These are phyloP conservation scores for Leptodactylus fuscus DNA, from an alignment of 2,113 vertebrate genomes.

Conservation along the genomic window DNA sequence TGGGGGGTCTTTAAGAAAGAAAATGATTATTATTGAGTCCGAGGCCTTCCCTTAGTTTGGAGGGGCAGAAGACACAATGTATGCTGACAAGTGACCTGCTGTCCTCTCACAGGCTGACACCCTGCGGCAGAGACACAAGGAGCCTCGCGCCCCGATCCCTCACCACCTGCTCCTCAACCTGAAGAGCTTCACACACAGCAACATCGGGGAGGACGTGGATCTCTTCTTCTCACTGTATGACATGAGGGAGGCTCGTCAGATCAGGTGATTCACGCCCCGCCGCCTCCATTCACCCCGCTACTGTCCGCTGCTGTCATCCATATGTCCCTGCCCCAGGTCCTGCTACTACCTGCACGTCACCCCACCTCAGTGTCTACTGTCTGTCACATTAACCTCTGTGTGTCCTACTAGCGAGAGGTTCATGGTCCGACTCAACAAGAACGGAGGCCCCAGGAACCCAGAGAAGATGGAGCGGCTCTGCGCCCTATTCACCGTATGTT, in stretches of 20 bases:
- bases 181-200: conserved; percentile 98
- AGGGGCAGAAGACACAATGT: neutral
- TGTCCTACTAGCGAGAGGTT: conserved; percentile 85
- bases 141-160: conserved; percentile 87
- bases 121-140: conserved; percentile 86
- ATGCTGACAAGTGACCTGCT: conserved; percentile 13
- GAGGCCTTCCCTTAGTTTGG: too few species aligned
- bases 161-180: conserved; percentile 96
- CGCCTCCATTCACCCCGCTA: too few species aligned
- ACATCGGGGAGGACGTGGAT: conserved; percentile 94
- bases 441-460: conserved; percentile 92
- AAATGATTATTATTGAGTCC: too few species aligned
- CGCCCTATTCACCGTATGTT: conserved; percentile 91
- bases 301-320: neutral
- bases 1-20: too few species aligned
- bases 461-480: conserved; percentile 95
- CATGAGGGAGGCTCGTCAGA: conserved; percentile 92
- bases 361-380: neutral
- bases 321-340: neutral
- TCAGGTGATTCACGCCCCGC: conserved; percentile 81
- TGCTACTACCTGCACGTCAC: neutral
- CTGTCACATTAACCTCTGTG: neutral
- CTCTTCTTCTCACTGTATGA: conserved; percentile 94
- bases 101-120: conserved; percentile 81
- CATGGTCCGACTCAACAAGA: conserved; percentile 97